Conservation (phyloP, 2,888 invertebrate genomes). For the Oscheius onirici region DNA sequence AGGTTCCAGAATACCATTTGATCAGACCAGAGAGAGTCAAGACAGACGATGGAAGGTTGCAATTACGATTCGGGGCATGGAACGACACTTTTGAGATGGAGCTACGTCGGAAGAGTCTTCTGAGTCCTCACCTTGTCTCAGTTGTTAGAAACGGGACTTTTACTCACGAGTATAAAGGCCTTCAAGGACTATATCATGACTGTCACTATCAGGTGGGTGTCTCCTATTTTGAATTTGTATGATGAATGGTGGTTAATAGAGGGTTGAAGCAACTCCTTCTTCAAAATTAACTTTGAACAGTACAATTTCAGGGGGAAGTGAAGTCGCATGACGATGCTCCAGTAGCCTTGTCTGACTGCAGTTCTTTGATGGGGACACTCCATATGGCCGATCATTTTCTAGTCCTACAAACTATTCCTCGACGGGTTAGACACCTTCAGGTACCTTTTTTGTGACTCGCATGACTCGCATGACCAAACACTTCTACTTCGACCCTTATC, state of each 20-base stretch:
- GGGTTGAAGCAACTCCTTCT: too few species aligned
- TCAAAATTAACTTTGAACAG: not conserved
- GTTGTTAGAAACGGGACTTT: constrained; percentile 53
- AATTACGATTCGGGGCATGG: constrained; percentile 61
- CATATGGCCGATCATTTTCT: constrained; percentile 69
- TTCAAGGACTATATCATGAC: constrained; percentile 43
- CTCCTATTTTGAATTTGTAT: too few species aligned
- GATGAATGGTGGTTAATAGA: too few species aligned
- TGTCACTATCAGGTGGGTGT: constrained; percentile 63
- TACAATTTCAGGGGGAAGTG: constrained; percentile 39
- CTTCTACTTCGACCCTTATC: too few species aligned
- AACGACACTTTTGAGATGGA: constrained; percentile 63
- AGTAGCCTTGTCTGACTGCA: constrained; percentile 69
- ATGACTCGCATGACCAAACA: too few species aligned
- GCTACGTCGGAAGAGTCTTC: constrained; percentile 58
- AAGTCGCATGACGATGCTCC: constrained; percentile 53
- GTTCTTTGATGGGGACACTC: constrained; percentile 64
- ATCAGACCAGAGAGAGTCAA: constrained; percentile 17
- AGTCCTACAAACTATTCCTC: constrained; percentile 68
- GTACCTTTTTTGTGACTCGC: constrained; percentile 21
- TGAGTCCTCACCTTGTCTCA: constrained; percentile 57
- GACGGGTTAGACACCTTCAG: constrained; percentile 52
- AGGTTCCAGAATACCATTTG: constrained; percentile 50
- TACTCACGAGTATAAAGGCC: constrained; percentile 45
- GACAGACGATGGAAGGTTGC: constrained; percentile 36